Percentiles rank a stretch among this genome's conserved stretches.
These are phyloP conservation scores for Meta bourneti DNA, from an alignment of 2,888 invertebrate genomes.

Conservation along the genomic window DNA sequence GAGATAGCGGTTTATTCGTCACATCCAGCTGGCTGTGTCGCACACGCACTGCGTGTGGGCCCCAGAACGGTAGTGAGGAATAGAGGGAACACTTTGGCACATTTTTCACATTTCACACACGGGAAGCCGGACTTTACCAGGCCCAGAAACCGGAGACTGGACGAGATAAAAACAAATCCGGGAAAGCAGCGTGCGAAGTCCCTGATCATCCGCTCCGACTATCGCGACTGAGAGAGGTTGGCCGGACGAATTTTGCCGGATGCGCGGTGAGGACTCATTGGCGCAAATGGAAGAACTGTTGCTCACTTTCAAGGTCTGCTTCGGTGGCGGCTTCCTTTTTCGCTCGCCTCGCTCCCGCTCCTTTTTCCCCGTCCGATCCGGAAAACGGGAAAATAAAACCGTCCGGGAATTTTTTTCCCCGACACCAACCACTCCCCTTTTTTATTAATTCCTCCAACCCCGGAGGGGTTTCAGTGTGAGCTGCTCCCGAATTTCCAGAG, in stretches of 20 bases:
- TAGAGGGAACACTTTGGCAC: constrained; percentile 37
- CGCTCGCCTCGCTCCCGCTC: constrained; percentile 18
- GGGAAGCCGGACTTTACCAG: background rate
- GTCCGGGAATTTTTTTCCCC: constrained; percentile 8
- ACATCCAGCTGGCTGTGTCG: constrained; percentile 32
- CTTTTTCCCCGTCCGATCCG: background rate
- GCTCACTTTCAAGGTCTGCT: constrained; percentile 57
- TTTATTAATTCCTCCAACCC: background rate
- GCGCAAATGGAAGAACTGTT: constrained; percentile 60
- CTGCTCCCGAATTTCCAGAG: constrained; percentile 35
- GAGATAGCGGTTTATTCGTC: background rate
- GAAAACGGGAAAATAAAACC: background rate
- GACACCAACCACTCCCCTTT: background rate
- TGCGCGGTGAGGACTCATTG: constrained; percentile 24
- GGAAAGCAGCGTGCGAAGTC: constrained; percentile 17
- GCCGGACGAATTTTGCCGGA: constrained; percentile 28
- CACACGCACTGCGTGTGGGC: background rate
- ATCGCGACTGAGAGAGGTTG: background rate
- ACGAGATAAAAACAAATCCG: constrained; percentile 21
- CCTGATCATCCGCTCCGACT: constrained; percentile 42
- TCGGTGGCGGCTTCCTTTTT: background rate
- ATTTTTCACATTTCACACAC: background rate
- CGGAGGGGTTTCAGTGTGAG: background rate
- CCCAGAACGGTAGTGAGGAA: background rate
- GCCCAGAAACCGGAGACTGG: background rate